Evolutionary conservation across 2,888 invertebrate genomes (phyloP).

Genomic region (Platycnemis pennipes): DNA sequence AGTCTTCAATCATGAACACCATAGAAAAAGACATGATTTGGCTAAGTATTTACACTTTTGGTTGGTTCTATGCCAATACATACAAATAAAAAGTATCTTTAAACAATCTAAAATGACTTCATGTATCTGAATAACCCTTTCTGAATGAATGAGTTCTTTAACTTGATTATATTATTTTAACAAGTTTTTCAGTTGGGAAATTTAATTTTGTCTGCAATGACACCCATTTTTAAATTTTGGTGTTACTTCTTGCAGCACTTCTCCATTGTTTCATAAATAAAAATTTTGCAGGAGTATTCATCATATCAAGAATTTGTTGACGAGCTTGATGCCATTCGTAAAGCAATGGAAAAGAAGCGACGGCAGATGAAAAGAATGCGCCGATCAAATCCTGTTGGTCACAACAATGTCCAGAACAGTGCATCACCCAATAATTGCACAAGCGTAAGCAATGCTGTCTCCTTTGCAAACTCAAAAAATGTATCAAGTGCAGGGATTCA

Average conservation of each 20-base stretch:
- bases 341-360: constrained; percentile 30
- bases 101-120: too few species aligned
- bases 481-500: background rate
- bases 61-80: too few species aligned
- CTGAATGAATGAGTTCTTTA: too few species aligned
- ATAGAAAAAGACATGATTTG: too few species aligned
- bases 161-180: too few species aligned
- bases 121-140: too few species aligned
- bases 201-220: too few species aligned
- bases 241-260: constrained; percentile 68
- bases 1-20: too few species aligned
- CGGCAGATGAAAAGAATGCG: constrained; percentile 4
- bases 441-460: background rate
- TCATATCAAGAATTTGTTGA: constrained; percentile 86
- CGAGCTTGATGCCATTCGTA: constrained; percentile 84
- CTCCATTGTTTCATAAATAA: background rate
- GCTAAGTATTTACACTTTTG: too few species aligned
- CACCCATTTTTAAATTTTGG: too few species aligned
- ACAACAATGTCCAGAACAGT: background rate
- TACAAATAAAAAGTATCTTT: too few species aligned
- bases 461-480: constrained; percentile 3
- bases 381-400: background rate
- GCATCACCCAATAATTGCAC: background rate
- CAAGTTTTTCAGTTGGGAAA: too few species aligned
- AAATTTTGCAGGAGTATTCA: constrained; percentile 82